Evolutionary conservation across 2,113 vertebrate species (phyloP).

Genomic region (Parus major): DNA sequence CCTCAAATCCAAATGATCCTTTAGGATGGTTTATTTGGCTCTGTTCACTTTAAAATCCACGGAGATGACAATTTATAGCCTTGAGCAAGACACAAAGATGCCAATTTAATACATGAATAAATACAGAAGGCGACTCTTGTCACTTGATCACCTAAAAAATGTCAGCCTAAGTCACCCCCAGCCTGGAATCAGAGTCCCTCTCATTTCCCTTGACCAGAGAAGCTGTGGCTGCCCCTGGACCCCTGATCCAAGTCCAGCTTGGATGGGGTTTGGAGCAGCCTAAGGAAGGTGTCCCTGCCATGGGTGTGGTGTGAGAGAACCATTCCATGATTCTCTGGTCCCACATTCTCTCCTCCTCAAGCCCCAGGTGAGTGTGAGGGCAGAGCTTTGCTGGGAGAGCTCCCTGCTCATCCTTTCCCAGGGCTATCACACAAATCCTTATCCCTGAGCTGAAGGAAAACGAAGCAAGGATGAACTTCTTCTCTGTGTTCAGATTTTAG

Average conservation of each 20-base stretch:
- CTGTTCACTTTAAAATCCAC: background rate
- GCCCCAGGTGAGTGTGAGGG: background rate
- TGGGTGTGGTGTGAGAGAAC: background rate
- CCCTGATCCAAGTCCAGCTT: background rate
- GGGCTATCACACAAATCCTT: background rate
- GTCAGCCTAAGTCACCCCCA: background rate
- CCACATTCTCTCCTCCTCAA: background rate
- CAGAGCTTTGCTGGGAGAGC: background rate
- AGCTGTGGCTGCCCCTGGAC: background rate
- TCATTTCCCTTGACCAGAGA: background rate
- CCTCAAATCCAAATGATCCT: background rate
- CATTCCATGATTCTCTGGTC: background rate
- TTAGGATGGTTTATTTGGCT: background rate
- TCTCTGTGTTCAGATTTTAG: background rate
- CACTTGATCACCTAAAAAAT: background rate
- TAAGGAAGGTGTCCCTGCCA: background rate
- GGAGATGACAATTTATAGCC: background rate
- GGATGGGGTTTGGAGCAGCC: background rate
- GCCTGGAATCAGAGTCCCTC: background rate
- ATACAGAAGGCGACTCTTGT: background rate
- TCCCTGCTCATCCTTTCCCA: background rate
- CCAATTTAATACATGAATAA: background rate
- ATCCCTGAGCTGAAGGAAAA: background rate
- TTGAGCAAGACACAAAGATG: background rate
- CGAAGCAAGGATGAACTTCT: background rate